phyloP scores from a whole-genome alignment of 1,140 invertebrate species.

The Dysdera silvatica region DNA sequence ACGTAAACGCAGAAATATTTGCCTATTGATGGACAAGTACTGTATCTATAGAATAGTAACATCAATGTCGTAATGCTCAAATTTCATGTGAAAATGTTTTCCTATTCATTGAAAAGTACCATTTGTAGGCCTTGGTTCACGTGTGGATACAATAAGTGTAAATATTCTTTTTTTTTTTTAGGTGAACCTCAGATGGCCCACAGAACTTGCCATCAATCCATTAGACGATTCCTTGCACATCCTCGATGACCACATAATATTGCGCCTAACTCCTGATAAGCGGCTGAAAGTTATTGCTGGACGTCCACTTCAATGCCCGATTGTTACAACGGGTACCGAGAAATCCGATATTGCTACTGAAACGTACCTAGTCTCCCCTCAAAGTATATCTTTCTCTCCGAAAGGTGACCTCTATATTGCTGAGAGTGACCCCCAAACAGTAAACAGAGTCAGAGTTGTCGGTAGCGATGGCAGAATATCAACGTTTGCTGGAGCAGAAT shows the following conservation, averaged over 20 bases:
- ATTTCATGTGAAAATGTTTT: background rate
- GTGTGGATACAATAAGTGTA: no score
- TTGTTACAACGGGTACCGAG: constrained; percentile 42
- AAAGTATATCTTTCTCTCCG: constrained; percentile 73
- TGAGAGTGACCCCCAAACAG: constrained; percentile 78
- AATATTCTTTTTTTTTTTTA: constrained; percentile 26
- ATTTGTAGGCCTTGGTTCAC: no score
- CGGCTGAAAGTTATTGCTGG: constrained; percentile 75
- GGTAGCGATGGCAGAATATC: constrained; percentile 46
- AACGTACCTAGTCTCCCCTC: constrained; percentile 38
- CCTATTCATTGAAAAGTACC: no score
- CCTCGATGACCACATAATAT: constrained; percentile 85
- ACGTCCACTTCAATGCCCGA: constrained; percentile 72
- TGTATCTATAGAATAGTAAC: no score
- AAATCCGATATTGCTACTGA: constrained; percentile 33
- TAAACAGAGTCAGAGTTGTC: constrained; percentile 71
- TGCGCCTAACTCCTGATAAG: constrained; percentile 82
- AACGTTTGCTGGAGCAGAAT: constrained; percentile 47
- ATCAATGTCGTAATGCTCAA: no score
- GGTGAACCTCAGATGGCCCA: constrained; percentile 91
- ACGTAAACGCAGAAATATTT: no score
- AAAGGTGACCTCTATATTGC: constrained; percentile 88
- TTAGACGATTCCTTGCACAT: constrained; percentile 89
- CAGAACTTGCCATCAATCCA: constrained; percentile 81
- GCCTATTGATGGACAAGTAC: no score